Evolutionary conservation across 1,140 invertebrate genomes (phyloP).

Genomic region (Anastatus disparis): DNA sequence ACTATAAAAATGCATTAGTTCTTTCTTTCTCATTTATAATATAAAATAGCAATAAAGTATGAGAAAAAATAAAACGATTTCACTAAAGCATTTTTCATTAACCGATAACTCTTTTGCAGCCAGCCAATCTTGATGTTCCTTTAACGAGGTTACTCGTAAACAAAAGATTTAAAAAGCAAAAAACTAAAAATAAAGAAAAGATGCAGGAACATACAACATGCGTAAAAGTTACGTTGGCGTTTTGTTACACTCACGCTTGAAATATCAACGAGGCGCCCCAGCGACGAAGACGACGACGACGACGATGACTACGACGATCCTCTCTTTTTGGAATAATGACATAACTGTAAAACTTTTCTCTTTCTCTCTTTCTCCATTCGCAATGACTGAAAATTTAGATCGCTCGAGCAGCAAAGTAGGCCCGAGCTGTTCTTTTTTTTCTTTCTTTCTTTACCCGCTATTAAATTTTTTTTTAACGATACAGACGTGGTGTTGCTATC

Average conservation of each 20-base stretch:
- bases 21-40: no score
- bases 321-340: constrained; percentile 32
- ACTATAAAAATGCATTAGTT: no score
- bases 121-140: no score
- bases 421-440: no score
- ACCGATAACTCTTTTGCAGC: no score
- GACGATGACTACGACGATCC: no score
- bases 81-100: no score
- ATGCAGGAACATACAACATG: background rate
- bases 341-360: constrained; percentile 44
- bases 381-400: constrained; percentile 40
- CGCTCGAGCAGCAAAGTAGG: constrained; percentile 28
- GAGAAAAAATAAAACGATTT: no score
- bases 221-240: constrained; percentile 17
- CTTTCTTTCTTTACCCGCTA: background rate
- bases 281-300: no score
- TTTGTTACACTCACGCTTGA: constrained; percentile 35
- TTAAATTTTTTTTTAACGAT: constrained; percentile 8
- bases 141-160: constrained; percentile 2
- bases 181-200: background rate
- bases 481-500: background rate
- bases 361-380: no score
- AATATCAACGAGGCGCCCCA: constrained; percentile 32
- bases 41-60: background rate
- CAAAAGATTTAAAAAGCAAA: background rate